Base-by-base conservation (phyloP, 1,140 invertebrate genomes). In the Tetragnatha versicolor region DNA sequence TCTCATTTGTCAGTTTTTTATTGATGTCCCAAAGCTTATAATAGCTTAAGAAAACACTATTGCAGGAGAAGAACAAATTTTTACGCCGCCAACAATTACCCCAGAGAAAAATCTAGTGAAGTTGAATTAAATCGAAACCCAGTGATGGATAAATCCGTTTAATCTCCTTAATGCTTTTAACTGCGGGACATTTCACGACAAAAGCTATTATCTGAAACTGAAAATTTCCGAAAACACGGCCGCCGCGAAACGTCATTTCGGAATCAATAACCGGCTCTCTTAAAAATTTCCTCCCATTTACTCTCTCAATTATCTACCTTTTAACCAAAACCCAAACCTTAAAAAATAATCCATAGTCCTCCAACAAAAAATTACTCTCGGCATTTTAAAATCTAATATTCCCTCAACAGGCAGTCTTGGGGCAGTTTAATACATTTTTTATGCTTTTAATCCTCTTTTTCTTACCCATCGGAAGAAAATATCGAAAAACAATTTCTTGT, bases 401-500 rank as follows among this genome's bases (percentile, higher is more conserved):
- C 29, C 66, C 33, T 45, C 66, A 69, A 69, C 66, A 69, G 47
- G 66, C 47, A 42, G 27, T 42, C 14, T 33, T 22, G n/a, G n/a
- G n/a, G n/a, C n/a, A n/a, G n/a, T n/a, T n/a, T n/a, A n/a, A n/a
- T n/a, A n/a, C n/a, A 14, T 35, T 69, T 53, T 69, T 53, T 53
- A 27, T 22, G 1, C 27, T 31, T 42, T 17, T 20, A n/a, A 51
- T 69, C 20, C 53, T 69, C 37, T n/a, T 27, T 10, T 53, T 35
- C 5, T 53, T 37, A 42, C 33, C 20, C 29, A 51, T 20, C 42
- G 29, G 25, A 27, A 27, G 6, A 22, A 69, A 69, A 69, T 69
- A 69, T 69, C 66, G 66, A 69, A 69, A 69, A 69, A 69, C 66
- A 69, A 69, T 69, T 69, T 69, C 66, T 69, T 69, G 66, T 69